A percentile compares a stretch with the other conserved stretches of the same genome.
These are phyloP conservation scores for Ischnus inquisitorius DNA, from an alignment of 2,888 invertebrate species.

Conservation along the genomic window DNA sequence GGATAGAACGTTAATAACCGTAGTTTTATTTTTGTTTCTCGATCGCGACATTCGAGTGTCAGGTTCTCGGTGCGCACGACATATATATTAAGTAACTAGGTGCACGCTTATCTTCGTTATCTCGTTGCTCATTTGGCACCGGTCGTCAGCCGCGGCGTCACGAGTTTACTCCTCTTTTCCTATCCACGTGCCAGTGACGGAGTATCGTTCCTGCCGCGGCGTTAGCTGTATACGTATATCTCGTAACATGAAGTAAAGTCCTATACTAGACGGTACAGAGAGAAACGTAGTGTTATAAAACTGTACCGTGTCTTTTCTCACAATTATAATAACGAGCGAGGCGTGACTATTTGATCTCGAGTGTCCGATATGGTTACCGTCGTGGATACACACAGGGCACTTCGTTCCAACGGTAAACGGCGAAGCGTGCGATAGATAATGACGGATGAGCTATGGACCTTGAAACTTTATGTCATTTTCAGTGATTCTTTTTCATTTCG, in stretches of 20 bases:
- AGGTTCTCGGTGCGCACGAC: not conserved
- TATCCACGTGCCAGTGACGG: constrained; percentile 16
- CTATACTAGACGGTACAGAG: not conserved
- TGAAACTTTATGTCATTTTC: constrained; percentile 11
- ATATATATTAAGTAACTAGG: not conserved
- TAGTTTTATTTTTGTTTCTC: too few relatives aligned
- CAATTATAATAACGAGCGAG: constrained; percentile 35
- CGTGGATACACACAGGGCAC: not conserved
- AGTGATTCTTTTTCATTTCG: constrained; percentile 2
- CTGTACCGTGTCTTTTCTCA: constrained; percentile 30
- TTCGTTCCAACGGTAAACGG: constrained; percentile 22
- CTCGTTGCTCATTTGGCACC: constrained; percentile 19
- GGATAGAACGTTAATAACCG: too few relatives aligned
- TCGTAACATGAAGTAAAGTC: not conserved
- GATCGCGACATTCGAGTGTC: too few relatives aligned
- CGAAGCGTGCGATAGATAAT: constrained; percentile 28
- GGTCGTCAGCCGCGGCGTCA: constrained; percentile 12
- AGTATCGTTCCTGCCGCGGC: not conserved
- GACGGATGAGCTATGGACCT: constrained; percentile 16
- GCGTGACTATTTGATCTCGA: constrained; percentile 32
- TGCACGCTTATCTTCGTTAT: constrained; percentile 45
- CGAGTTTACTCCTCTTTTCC: constrained; percentile 6
- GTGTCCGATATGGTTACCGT: constrained; percentile 22
- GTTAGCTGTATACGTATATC: not conserved
- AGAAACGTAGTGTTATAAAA: constrained; percentile 7